These are phyloP conservation scores for Phalacrocorax brasilianus DNA, from an alignment of 2,113 vertebrate species.

Conservation along the genomic window DNA sequence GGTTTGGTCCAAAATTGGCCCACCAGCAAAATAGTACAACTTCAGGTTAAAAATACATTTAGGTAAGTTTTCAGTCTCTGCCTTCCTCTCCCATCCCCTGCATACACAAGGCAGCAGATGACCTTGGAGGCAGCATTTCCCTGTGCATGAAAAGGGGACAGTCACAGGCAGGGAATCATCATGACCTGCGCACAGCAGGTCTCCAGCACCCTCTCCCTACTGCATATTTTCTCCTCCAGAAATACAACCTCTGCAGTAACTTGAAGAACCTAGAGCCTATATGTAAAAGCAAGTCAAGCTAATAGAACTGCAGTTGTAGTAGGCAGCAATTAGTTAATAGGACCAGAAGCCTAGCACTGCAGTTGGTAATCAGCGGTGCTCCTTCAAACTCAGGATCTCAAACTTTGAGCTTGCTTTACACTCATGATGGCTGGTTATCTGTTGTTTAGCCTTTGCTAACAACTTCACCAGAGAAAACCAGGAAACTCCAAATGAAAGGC, in stretches of 20 bases:
- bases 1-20: neutral
- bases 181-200: fast-evolving
- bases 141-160: fast-evolving
- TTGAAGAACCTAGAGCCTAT: neutral
- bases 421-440: neutral
- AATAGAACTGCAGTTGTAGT: neutral
- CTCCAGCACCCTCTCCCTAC: neutral
- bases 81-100: neutral
- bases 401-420: neutral
- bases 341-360: neutral
- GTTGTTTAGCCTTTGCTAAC: neutral
- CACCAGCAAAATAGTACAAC: neutral
- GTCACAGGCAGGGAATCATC: fast-evolving
- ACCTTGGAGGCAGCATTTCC: neutral
- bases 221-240: neutral
- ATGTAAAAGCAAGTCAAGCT: neutral
- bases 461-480: neutral
- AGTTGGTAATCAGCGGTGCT: neutral
- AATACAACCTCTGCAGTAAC: neutral
- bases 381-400: neutral
- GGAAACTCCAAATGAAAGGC: neutral
- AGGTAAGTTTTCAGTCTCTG: neutral
- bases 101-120: neutral
- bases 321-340: neutral
- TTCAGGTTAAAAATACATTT: neutral